Conservation (phyloP, 2,797 vertebrate species). For the Sitta carolinensis region DNA sequence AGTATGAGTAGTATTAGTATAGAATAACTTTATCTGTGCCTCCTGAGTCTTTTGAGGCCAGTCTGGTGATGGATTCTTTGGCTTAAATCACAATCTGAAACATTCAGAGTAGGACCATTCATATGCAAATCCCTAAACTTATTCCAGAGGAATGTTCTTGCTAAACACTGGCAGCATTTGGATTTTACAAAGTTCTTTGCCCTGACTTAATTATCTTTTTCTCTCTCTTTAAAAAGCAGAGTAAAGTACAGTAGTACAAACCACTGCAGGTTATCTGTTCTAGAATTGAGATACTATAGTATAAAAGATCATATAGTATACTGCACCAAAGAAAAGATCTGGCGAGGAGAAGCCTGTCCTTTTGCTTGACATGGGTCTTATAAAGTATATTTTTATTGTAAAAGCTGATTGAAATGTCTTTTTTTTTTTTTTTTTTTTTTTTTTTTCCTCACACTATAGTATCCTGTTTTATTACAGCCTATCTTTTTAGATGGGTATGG, state of each 20-base stretch:
- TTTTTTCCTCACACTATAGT: neutral
- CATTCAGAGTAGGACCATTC: constrained; percentile 17
- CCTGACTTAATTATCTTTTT: constrained; percentile 20
- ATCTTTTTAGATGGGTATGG: neutral
- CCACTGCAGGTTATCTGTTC: constrained; percentile 59
- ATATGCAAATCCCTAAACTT: constrained; percentile 47
- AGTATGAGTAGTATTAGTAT: neutral
- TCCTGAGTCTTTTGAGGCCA: neutral
- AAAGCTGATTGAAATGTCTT: constrained; percentile 59
- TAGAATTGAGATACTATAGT: constrained; percentile 31
- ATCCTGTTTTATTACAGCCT: neutral
- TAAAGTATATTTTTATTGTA: constrained; percentile 53
- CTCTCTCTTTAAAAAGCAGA: neutral
- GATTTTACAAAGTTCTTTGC: constrained; percentile 53
- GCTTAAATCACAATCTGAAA: neutral
- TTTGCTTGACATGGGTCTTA: constrained; percentile 23
- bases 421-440: neutral
- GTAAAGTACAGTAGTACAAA: constrained; percentile 46
- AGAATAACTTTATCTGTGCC: neutral
- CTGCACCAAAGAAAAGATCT: constrained; percentile 49
- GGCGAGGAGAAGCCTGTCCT: constrained; percentile 39
- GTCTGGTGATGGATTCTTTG: neutral
- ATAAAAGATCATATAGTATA: constrained; percentile 62
- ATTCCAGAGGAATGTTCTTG: constrained; percentile 26
- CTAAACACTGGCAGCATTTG: constrained; percentile 29